Conservation (phyloP, 2,888 invertebrate species). For the Chorisops tibialis region DNA sequence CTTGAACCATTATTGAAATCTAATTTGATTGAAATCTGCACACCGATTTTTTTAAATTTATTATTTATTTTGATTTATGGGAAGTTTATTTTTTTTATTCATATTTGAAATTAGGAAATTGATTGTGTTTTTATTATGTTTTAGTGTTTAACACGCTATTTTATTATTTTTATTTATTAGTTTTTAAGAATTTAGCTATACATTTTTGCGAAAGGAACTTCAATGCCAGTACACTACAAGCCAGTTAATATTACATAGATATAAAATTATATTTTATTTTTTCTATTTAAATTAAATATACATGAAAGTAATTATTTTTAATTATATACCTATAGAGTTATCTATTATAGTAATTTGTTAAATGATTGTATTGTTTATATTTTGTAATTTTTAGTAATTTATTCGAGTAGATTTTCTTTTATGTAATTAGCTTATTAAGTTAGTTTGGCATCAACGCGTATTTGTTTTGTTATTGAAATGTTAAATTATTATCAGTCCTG, state of each 20-base stretch:
- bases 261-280: slow-evolving; percentile 12
- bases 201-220: slow-evolving; percentile 21
- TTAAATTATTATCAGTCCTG: too few species aligned
- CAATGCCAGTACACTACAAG: slow-evolving; percentile 30
- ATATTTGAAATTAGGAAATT: too few species aligned
- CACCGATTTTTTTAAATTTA: too few species aligned
- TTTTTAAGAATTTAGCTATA: neutral
- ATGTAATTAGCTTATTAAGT: neutral
- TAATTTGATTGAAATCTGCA: too few species aligned
- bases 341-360: slow-evolving; percentile 16
- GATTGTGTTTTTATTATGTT: too few species aligned
- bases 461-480: too few species aligned
- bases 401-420: slow-evolving; percentile 11
- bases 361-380: neutral
- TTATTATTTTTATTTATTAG: neutral
- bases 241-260: slow-evolving; percentile 28
- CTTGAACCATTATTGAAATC: too few species aligned
- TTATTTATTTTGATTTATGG: too few species aligned
- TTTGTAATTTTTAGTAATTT: slow-evolving; percentile 14
- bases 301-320: neutral
- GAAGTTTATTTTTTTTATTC: too few species aligned
- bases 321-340: neutral
- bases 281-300: slow-evolving; percentile 3
- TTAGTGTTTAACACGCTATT: too few species aligned
- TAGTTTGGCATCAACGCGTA: too few species aligned